Conservation (phyloP, 2,113 vertebrate genomes). For the Cygnus buccinator region DNA sequence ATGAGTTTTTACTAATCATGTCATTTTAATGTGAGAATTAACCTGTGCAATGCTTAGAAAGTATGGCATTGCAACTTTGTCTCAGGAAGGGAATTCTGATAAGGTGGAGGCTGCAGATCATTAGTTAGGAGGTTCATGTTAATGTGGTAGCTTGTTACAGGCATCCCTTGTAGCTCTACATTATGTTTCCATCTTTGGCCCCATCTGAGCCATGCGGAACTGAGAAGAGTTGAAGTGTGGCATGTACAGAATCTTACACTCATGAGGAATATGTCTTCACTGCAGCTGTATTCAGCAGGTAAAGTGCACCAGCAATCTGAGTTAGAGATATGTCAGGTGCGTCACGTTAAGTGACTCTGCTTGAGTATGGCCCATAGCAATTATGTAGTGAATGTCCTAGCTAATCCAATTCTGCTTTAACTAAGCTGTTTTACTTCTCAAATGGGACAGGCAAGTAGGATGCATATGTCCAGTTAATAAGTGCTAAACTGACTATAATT, state of each 20-base stretch:
- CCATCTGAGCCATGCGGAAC: neutral
- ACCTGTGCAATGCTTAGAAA: neutral
- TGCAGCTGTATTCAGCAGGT: neutral
- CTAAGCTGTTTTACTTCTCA: neutral
- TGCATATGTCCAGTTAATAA: neutral
- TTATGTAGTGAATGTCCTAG: neutral
- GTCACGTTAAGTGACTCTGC: fast-evolving
- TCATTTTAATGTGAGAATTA: neutral
- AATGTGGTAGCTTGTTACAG: neutral
- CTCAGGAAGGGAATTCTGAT: neutral
- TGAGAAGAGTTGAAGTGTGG: neutral
- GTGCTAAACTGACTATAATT: neutral
- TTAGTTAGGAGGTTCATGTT: neutral
- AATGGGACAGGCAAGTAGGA: neutral
- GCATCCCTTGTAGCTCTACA: neutral
- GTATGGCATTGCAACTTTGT: neutral
- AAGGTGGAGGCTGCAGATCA: neutral
- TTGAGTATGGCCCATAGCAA: neutral
- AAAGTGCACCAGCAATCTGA: neutral
- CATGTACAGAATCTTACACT: neutral
- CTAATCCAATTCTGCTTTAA: neutral
- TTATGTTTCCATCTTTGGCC: neutral
- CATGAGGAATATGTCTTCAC: neutral
- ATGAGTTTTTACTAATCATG: neutral
- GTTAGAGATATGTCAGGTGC: fast-evolving